Conservation (phyloP, 35 echinoderm and acorn worm genomes). For the Nesometra sesokonis region DNA sequence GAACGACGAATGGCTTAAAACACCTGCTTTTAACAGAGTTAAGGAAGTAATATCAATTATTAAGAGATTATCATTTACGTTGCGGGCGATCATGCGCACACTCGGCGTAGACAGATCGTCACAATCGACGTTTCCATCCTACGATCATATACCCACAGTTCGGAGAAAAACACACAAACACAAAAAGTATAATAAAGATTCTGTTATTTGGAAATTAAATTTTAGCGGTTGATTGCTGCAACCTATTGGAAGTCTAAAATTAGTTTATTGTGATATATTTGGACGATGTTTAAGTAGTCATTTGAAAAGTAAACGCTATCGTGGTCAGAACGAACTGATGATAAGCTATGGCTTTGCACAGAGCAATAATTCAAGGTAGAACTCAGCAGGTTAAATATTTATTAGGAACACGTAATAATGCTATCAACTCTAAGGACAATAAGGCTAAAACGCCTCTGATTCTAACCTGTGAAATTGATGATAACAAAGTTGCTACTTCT, state of each 20-base stretch:
- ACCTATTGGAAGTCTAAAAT: background rate
- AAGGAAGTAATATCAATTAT: background rate
- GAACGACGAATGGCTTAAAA: background rate
- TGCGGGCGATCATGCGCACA: background rate
- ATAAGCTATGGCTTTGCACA: conserved; percentile 5
- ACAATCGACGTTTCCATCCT: no score
- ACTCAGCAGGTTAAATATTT: conserved; percentile 15
- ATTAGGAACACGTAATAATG: background rate
- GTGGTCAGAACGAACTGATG: background rate
- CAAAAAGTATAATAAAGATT: no score
- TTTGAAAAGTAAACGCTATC: no score
- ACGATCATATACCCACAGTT: no score
- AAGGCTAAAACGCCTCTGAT: conserved; percentile 23
- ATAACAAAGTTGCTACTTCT: background rate
- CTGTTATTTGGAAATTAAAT: no score
- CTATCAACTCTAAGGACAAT: conserved; percentile 1
- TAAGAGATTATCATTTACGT: background rate
- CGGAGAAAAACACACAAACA: no score
- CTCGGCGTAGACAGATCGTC: no score
- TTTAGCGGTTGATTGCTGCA: background rate
- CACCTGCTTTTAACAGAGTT: background rate
- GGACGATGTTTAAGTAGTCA: background rate
- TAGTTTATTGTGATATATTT: background rate
- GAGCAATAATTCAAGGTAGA: conserved; percentile 17
- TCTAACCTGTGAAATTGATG: background rate